phyloP scores from a whole-genome alignment of 2,888 invertebrate species.

The Mythimna vitellina region DNA sequence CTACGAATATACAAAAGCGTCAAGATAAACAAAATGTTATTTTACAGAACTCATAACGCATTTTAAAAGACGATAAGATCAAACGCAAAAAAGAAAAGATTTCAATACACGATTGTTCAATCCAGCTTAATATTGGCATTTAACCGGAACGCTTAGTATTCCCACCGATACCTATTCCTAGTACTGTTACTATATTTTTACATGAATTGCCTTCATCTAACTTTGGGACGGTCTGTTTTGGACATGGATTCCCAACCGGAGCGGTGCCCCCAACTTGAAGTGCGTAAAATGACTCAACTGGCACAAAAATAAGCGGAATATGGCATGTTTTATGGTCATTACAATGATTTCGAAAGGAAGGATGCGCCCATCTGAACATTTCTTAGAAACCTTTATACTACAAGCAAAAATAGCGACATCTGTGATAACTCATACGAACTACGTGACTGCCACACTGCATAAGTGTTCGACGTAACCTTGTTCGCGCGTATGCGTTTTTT shows the following conservation, averaged over 20 bases:
- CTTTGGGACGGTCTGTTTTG: conserved; percentile 48
- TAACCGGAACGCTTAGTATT: neutral
- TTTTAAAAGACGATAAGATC: neutral
- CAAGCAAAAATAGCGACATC: too few species aligned
- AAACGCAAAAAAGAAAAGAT: neutral
- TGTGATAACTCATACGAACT: too few species aligned
- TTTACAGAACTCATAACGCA: neutral
- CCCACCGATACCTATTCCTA: conserved; percentile 14
- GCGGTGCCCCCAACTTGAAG: neutral
- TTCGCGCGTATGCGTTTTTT: too few species aligned
- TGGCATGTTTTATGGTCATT: neutral
- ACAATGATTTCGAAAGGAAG: too few species aligned
- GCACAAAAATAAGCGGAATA: neutral
- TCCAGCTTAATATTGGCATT: conserved; percentile 3
- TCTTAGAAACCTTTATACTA: too few species aligned
- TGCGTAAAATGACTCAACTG: neutral
- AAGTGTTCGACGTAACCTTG: too few species aligned
- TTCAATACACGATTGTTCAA: conserved; percentile 12
- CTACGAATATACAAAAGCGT: neutral
- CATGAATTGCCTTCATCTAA: conserved; percentile 61
- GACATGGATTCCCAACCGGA: neutral
- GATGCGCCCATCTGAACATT: too few species aligned
- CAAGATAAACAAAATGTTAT: neutral
- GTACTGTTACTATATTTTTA: conserved; percentile 40
- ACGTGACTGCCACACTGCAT: too few species aligned